These are phyloP conservation scores for Dendrocincla fuliginosa DNA, from an alignment of 2,797 vertebrate species.

Conservation along the genomic window DNA sequence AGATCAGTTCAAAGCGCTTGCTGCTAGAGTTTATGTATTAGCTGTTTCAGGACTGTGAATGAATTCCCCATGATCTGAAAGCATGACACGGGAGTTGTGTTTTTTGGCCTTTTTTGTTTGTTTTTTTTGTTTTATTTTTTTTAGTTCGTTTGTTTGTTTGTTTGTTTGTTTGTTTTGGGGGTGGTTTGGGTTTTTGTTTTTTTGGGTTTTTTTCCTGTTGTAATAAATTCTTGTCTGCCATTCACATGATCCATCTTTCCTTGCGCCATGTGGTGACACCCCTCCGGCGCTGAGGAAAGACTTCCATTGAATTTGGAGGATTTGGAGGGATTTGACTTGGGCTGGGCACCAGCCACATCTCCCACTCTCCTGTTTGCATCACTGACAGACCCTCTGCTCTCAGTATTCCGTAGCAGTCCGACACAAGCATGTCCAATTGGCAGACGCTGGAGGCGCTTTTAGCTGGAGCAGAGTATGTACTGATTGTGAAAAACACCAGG, in stretches of 20 bases:
- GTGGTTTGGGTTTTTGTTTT: too few species aligned
- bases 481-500: too few species aligned
- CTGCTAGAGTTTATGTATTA: background rate
- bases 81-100: background rate
- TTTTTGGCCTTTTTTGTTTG: background rate
- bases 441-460: background rate
- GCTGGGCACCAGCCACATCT: background rate
- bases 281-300: background rate
- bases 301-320: background rate
- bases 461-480: background rate
- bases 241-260: background rate
- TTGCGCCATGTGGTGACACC: background rate
- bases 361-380: background rate
- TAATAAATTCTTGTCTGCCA: background rate
- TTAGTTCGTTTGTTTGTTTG: too few species aligned
- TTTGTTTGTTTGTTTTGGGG: too few species aligned
- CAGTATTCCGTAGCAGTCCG: background rate
- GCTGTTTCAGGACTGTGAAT: background rate
- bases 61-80: background rate
- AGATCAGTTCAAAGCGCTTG: background rate
- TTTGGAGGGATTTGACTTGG: background rate
- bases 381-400: background rate
- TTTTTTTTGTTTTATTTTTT: background rate
- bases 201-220: background rate
- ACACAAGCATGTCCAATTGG: background rate